A percentile compares a stretch with the other conserved stretches of the same genome.
Evolutionary conservation across 2,113 vertebrate genomes (phyloP).

Genomic region (Ptyas mucosa): DNA sequence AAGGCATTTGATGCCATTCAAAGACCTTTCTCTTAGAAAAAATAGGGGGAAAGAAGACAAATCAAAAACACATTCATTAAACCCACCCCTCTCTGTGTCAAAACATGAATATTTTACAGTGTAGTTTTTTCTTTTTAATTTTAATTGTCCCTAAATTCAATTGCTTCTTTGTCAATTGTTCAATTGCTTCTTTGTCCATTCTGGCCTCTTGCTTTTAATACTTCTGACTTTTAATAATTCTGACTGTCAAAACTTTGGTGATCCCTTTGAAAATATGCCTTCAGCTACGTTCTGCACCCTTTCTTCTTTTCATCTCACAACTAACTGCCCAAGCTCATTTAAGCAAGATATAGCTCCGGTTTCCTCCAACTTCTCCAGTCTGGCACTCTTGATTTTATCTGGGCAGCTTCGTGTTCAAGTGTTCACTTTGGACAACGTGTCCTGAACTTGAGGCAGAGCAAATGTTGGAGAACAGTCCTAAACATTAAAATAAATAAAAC

Average conservation of each 20-base stretch:
- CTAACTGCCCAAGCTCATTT: background rate
- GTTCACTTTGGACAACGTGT: background rate
- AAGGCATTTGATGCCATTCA: conserved; percentile 29
- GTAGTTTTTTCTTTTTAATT: conserved; percentile 55
- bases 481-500: background rate
- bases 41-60: conserved; percentile 33
- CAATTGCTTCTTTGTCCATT: conserved; percentile 45
- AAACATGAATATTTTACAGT: conserved; percentile 59
- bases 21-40: conserved; percentile 42
- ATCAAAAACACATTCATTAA: conserved; percentile 50
- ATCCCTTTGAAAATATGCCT: conserved; percentile 35
- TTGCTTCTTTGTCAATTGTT: conserved; percentile 36
- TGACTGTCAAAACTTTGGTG: conserved; percentile 37
- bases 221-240: conserved; percentile 44
- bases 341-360: too few species aligned
- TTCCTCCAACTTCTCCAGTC: background rate
- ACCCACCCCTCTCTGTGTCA: conserved; percentile 35
- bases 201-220: conserved; percentile 32
- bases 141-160: conserved; percentile 56
- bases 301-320: conserved; percentile 7
- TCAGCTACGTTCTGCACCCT: conserved; percentile 34
- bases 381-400: background rate
- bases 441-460: background rate
- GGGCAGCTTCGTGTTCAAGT: background rate
- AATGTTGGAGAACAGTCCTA: background rate